Percentiles rank a stretch among this genome's conserved stretches.
phyloP scores from a whole-genome alignment of 1,140 invertebrate species.

The Macrocentrus cingulum region DNA sequence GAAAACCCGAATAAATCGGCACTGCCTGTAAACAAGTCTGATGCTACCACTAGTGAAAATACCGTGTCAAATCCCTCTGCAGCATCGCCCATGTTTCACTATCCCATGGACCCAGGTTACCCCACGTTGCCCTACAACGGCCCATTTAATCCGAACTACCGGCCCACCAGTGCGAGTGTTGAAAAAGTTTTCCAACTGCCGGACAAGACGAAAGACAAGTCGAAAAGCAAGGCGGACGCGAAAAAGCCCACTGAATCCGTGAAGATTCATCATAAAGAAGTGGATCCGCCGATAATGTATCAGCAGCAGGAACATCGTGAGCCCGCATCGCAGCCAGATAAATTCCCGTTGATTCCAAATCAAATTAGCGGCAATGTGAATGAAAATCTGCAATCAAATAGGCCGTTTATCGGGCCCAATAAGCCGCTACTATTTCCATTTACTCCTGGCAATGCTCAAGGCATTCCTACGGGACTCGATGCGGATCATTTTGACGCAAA shows the following conservation, averaged over 20 bases:
- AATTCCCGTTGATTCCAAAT: conserved; percentile 34
- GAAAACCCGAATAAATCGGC: conserved; percentile 41
- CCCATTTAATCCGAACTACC: conserved; percentile 56
- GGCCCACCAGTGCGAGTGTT: conserved; percentile 44
- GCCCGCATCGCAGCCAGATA: conserved; percentile 45
- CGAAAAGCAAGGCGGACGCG: conserved; percentile 41
- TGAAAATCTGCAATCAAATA: conserved; percentile 12
- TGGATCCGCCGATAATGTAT: conserved; percentile 32
- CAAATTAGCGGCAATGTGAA: conserved; percentile 6
- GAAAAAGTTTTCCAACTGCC: conserved; percentile 50
- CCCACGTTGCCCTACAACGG: conserved; percentile 52
- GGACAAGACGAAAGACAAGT: conserved; percentile 45
- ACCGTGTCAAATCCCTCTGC: conserved; percentile 6
- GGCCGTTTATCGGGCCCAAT: conserved; percentile 27
- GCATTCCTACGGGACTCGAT: conserved; percentile 37
- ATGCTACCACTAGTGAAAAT: conserved; percentile 5
- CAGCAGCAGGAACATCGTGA: background rate
- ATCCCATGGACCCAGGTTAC: conserved; percentile 54
- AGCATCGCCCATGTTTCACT: conserved; percentile 38
- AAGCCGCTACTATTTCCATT: conserved; percentile 37
- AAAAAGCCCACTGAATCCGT: conserved; percentile 50
- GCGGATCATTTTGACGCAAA: conserved; percentile 33
- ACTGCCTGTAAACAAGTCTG: conserved; percentile 23
- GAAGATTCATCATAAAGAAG: conserved; percentile 41
- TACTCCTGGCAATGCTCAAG: conserved; percentile 36